These are phyloP conservation scores for Sebastes umbrosus DNA, from an alignment of 2,797 vertebrate species.

Conservation along the genomic window DNA sequence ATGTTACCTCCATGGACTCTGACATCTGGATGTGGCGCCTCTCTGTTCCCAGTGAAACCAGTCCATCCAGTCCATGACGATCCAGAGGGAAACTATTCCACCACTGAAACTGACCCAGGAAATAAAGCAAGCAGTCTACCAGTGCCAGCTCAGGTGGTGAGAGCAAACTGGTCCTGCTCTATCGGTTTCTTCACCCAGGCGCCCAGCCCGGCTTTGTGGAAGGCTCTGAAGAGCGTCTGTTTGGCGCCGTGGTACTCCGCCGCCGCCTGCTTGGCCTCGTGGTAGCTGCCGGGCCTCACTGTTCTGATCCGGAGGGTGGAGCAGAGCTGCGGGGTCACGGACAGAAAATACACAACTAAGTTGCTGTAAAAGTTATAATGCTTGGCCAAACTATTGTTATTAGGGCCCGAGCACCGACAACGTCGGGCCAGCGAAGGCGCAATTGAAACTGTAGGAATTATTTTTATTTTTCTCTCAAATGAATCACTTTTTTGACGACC, in stretches of 20 bases:
- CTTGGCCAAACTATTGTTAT: not conserved
- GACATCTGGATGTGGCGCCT: constrained; percentile 34
- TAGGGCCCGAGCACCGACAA: no score
- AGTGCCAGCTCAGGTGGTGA: constrained; percentile 59
- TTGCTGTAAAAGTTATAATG: not conserved
- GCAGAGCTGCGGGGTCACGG: constrained; percentile 77
- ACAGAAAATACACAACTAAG: not conserved
- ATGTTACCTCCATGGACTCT: constrained; percentile 18
- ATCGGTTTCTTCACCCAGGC: constrained; percentile 95
- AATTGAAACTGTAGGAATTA: no score
- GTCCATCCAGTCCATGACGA: not conserved
- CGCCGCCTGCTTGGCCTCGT: constrained; percentile 90
- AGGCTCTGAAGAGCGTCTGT: constrained; percentile 88
- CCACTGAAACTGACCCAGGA: not conserved
- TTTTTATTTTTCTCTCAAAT: no score
- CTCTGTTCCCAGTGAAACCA: not conserved
- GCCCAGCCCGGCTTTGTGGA: constrained; percentile 90
- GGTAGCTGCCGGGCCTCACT: constrained; percentile 83
- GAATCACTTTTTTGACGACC: no score
- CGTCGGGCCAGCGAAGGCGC: no score
- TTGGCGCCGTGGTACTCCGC: constrained; percentile 90
- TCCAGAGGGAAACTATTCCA: not conserved
- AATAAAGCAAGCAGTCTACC: not conserved
- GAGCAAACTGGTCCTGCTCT: constrained; percentile 94
- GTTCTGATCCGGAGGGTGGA: constrained; percentile 81